These are phyloP conservation scores for Protobothrops mucrosquamatus DNA, from an alignment of 2,113 vertebrate species.

Conservation along the genomic window DNA sequence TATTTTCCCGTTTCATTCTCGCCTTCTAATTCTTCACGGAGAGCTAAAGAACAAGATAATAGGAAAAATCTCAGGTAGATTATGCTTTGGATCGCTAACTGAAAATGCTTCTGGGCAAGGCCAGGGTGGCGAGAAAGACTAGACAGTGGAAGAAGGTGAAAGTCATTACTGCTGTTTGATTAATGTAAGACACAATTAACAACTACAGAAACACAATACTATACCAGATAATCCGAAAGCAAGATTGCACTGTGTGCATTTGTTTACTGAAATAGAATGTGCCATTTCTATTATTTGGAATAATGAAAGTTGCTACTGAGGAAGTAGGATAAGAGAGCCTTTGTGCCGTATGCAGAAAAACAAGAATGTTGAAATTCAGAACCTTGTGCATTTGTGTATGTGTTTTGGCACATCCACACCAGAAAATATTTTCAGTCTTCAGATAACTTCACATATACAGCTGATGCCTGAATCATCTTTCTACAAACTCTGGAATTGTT, in stretches of 20 bases:
- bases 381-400: neutral
- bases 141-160: constrained; percentile 29
- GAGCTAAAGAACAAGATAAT: constrained; percentile 67
- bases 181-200: constrained; percentile 74
- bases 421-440: neutral
- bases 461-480: neutral
- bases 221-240: constrained; percentile 56
- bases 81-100: constrained; percentile 15
- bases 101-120: constrained; percentile 6
- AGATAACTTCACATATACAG: neutral
- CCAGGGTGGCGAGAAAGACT: neutral
- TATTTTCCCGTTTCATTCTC: constrained; percentile 86
- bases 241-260: constrained; percentile 19
- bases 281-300: constrained; percentile 46
- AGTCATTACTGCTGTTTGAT: constrained; percentile 73
- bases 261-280: constrained; percentile 55
- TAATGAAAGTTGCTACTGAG: neutral
- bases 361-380: neutral
- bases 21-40: constrained; percentile 71
- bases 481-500: neutral
- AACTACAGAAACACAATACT: constrained; percentile 68
- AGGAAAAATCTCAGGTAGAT: constrained; percentile 61
- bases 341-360: neutral
- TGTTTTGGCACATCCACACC: neutral
- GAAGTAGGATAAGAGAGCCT: neutral